Evolutionary conservation across 2,797 vertebrate genomes (phyloP).

Genomic region (Podargus strigoides): DNA sequence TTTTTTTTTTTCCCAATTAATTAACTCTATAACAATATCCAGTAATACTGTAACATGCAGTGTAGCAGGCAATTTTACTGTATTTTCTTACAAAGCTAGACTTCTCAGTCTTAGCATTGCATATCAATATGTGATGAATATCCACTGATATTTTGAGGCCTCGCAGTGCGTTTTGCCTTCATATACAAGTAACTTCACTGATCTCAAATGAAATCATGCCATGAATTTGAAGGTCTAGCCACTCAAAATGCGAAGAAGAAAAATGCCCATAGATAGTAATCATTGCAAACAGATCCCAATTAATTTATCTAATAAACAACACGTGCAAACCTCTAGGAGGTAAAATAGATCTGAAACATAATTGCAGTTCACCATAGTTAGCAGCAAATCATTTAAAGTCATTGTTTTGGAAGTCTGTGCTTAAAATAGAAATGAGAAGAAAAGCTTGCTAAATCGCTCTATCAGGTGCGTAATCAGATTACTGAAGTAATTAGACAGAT

Average conservation of each 20-base stretch:
- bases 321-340: neutral
- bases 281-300: constrained; percentile 11
- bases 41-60: neutral
- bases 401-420: neutral
- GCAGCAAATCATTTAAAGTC: neutral
- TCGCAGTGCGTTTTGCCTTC: neutral
- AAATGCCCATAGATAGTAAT: neutral
- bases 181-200: neutral
- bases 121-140: constrained; percentile 9
- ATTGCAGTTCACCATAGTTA: neutral
- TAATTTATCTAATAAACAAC: constrained; percentile 46
- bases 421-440: constrained; percentile 45
- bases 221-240: neutral
- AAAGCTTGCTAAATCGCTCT: constrained; percentile 40
- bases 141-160: constrained; percentile 18
- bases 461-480: neutral
- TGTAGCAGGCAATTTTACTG: constrained; percentile 12
- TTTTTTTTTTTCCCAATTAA: constrained; percentile 2
- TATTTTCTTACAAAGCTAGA: neutral
- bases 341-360: constrained; percentile 16
- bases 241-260: constrained; percentile 6
- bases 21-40: constrained; percentile 21
- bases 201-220: neutral
- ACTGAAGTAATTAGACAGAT: constrained; percentile 43
- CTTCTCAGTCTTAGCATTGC: neutral